Percentiles rank a stretch among this genome's conserved stretches.
Evolutionary conservation across 2,113 vertebrate genomes (phyloP).

Genomic region (Martes martes): DNA sequence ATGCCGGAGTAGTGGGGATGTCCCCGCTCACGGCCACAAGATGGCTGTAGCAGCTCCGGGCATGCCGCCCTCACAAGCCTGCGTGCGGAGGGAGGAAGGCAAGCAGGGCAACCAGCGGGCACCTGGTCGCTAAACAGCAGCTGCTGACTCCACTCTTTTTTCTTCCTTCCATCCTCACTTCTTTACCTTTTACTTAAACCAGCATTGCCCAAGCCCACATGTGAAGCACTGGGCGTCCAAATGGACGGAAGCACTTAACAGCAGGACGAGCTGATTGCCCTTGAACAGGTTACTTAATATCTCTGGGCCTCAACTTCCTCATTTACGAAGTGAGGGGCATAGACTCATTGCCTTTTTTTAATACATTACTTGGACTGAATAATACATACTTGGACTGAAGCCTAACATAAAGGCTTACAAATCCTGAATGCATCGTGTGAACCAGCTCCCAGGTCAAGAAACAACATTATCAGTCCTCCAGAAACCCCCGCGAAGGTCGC

Average conservation of each 20-base stretch:
- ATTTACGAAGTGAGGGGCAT: neutral
- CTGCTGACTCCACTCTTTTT: neutral
- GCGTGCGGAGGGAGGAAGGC: neutral
- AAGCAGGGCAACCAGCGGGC: neutral
- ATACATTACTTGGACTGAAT: no score
- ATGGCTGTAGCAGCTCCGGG: neutral
- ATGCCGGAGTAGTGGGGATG: neutral
- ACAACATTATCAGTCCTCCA: neutral
- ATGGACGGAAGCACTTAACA: neutral
- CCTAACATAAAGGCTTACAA: neutral
- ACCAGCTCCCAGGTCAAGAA: neutral
- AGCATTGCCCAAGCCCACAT: neutral
- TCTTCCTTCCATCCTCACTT: neutral
- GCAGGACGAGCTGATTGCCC: neutral
- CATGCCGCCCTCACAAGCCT: neutral
- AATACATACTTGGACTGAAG: neutral
- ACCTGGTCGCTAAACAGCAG: neutral
- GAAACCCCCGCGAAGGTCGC: neutral
- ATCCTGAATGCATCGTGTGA: neutral
- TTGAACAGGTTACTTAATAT: neutral
- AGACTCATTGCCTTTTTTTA: neutral
- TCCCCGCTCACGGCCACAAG: neutral
- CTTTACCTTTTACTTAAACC: neutral
- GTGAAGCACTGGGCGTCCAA: neutral
- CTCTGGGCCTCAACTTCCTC: neutral